Conservation (phyloP, 2,797 vertebrate species). For the Mus minutoides region DNA sequence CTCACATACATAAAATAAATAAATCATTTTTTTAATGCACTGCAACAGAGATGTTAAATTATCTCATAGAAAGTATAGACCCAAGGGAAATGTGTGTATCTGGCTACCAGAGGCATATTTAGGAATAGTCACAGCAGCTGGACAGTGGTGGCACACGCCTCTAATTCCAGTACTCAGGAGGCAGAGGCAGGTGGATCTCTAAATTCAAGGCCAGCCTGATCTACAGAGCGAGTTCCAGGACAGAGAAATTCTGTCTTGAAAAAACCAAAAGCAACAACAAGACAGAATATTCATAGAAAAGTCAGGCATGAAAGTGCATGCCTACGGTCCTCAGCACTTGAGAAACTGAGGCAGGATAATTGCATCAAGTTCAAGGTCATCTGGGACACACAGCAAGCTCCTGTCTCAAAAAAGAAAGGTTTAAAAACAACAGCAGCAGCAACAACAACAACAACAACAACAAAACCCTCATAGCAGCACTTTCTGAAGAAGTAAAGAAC, state of each 20-base stretch:
- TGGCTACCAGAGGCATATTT: neutral
- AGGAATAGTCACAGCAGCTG: neutral
- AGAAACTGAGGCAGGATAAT: neutral
- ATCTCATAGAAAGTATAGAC: neutral
- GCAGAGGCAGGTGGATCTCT: neutral
- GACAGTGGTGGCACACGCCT: neutral
- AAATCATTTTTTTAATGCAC: neutral
- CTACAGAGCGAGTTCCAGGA: neutral
- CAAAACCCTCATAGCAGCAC: neutral
- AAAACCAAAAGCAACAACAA: neutral
- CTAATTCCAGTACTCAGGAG: neutral
- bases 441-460: neutral
- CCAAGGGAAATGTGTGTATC: neutral
- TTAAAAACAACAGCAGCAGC: neutral
- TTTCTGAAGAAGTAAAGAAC: neutral
- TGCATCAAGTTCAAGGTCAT: neutral
- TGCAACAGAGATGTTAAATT: neutral
- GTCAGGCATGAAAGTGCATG: neutral
- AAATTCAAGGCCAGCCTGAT: neutral
- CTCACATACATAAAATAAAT: neutral
- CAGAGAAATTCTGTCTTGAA: neutral
- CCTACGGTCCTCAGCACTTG: neutral
- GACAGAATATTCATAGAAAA: neutral
- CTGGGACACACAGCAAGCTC: neutral
- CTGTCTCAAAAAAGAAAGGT: neutral